Evolutionary conservation across 2,113 vertebrate genomes (phyloP), one percentile per base, ranked within the genome.

Genomic region (Passer montanus): DNA sequence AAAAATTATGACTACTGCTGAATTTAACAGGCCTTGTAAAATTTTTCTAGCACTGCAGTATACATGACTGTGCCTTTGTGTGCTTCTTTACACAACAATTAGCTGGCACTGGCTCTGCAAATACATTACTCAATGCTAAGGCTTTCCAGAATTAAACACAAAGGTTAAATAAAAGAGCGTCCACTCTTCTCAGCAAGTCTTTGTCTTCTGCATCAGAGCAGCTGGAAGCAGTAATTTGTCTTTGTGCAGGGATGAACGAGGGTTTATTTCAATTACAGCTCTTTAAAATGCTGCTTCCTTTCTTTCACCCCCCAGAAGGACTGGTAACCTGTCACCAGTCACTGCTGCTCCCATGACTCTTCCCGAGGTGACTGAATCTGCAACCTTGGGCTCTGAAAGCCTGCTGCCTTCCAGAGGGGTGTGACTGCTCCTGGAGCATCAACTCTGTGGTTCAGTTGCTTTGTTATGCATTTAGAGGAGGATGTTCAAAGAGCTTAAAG

Each of bases 81-180:
- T n/a, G 35, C 80, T 75, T n/a, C 83, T 93, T 95, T 84, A 89
- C 79, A 70, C 79, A 89, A 93, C 88, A 92, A 13, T 95, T 90
- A 90, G 37, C 84, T 96, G 93, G 92, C 92, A 94, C 33, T 53
- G 30, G 66, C 39, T 87, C 92, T 95, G 80, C 58, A 92, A 94
- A 89, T 39, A 30, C 13, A 2, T 93, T 92, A 39, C 86, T 93
- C 86, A 87, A 11, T 31, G 62, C 69, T 72, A 46, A 89, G 49
- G 46, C 58, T 84, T 93, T 93, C 73, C 90, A 87, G 86, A 95
- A 94, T 66, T 50, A 62, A 89, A 89, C 77, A 84, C 73, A 96
- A 95, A 96, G 93, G 80, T 97, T 95, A 89, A 90, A 55, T 73
- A 78, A 92, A 89, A 70, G 69, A 72, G 60, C 22, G 19, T 92